Conservation (phyloP, 1,140 invertebrate species). For the Schlechtendalia chinensis region DNA sequence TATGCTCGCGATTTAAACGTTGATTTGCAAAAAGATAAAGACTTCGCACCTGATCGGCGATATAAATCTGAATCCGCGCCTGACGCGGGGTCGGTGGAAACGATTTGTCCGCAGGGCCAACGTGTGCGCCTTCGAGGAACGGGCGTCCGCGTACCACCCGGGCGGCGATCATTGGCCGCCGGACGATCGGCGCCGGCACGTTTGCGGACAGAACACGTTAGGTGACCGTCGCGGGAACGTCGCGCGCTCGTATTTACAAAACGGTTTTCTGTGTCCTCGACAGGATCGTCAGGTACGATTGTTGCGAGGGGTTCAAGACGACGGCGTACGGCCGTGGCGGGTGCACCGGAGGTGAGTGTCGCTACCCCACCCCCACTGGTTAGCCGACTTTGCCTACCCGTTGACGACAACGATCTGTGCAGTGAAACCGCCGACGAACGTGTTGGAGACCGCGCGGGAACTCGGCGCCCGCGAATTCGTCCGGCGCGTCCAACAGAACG, state of each 20-base stretch:
- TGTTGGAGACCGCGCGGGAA: slow-evolving; percentile 59
- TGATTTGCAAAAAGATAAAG: no score
- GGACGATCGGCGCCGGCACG: not conserved
- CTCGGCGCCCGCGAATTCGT: slow-evolving; percentile 59
- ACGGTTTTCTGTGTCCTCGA: slow-evolving; percentile 6
- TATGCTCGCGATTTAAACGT: no score
- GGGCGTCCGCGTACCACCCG: not conserved
- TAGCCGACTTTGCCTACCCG: no score
- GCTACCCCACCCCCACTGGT: no score
- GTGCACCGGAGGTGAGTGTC: slow-evolving; percentile 59
- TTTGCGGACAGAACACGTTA: slow-evolving; percentile 22
- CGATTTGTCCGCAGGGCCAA: slow-evolving; percentile 26
- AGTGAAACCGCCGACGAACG: slow-evolving; percentile 60
- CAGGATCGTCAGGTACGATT: slow-evolving; percentile 60
- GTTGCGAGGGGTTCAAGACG: slow-evolving; percentile 60
- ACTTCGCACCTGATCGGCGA: no score
- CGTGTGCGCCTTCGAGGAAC: slow-evolving; percentile 19
- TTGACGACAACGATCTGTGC: slow-evolving; percentile 26
- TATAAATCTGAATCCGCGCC: no score
- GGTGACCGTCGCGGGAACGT: not conserved
- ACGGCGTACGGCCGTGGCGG: slow-evolving; percentile 57
- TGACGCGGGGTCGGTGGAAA: no score
- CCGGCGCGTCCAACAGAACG: slow-evolving; percentile 57
- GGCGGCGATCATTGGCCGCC: not conserved
- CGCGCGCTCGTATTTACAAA: not conserved